Evolutionary conservation across 2,797 vertebrate species (phyloP).

Genomic region (Ctenosaura bakeri): DNA sequence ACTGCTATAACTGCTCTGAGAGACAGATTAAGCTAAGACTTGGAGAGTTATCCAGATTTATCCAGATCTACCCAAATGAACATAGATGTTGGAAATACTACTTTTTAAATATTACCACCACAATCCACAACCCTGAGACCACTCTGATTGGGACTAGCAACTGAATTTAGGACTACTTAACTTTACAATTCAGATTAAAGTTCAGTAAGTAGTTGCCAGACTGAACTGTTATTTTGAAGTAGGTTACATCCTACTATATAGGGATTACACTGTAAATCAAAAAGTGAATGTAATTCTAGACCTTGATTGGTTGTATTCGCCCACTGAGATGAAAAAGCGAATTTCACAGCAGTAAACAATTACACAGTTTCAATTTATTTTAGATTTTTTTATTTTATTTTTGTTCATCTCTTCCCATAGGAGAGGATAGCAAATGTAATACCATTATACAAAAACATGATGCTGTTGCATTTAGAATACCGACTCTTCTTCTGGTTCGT

Average conservation of each 20-base stretch:
- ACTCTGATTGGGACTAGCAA: not conserved
- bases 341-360: not conserved
- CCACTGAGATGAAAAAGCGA: not conserved
- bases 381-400: not conserved
- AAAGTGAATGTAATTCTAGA: not conserved
- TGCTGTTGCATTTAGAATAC: too few species aligned
- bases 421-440: too few species aligned
- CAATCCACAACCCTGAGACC: not conserved
- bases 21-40: not conserved
- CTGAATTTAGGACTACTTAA: too few species aligned
- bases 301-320: not conserved
- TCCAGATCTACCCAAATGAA: not conserved
- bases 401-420: not conserved
- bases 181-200: too few species aligned
- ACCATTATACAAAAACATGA: too few species aligned
- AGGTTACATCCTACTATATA: too few species aligned
- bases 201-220: too few species aligned
- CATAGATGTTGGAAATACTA: not conserved
- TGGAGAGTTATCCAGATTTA: not conserved
- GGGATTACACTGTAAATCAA: too few species aligned
- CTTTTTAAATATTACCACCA: not conserved
- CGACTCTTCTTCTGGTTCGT: too few species aligned
- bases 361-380: not conserved
- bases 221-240: not conserved
- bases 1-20: not conserved